phyloP scores from a whole-genome alignment of 1,140 invertebrate genomes.

The Caenorhabditis brenneri region DNA sequence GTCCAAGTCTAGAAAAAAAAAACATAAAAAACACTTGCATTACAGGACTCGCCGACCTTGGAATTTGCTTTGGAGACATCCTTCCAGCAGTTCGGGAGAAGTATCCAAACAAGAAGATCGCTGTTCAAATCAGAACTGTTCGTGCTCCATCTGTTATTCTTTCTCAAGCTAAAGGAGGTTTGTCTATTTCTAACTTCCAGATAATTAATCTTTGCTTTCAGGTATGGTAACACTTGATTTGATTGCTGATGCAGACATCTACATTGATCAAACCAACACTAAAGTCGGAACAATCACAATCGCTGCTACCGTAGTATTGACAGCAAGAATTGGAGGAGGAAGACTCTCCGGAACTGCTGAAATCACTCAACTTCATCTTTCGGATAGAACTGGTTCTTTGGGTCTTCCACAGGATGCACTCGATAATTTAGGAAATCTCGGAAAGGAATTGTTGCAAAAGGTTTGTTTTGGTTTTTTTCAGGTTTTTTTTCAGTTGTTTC shows the following conservation, averaged over 20 bases:
- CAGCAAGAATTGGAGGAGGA: slow-evolving; percentile 58
- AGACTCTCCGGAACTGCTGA: slow-evolving; percentile 58
- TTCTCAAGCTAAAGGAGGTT: slow-evolving; percentile 61
- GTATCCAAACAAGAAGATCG: slow-evolving; percentile 68
- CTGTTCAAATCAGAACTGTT: slow-evolving; percentile 61
- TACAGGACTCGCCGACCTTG: slow-evolving; percentile 62
- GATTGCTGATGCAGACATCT: slow-evolving; percentile 67
- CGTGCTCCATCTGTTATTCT: slow-evolving; percentile 66
- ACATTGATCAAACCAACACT: slow-evolving; percentile 68
- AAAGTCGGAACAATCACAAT: slow-evolving; percentile 63
- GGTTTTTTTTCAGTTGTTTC: too few relatives aligned
- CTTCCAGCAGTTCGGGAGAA: slow-evolving; percentile 68
- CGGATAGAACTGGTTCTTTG: slow-evolving; percentile 60
- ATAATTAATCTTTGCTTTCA: slow-evolving; percentile 11
- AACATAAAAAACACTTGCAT: too few relatives aligned
- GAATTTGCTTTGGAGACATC: slow-evolving; percentile 70
- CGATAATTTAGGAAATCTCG: slow-evolving; percentile 69
- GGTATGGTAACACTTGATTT: slow-evolving; percentile 63
- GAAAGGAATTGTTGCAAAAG: slow-evolving; percentile 69
- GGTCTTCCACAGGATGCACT: slow-evolving; percentile 70
- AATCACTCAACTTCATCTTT: slow-evolving; percentile 63
- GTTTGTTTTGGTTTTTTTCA: not conserved
- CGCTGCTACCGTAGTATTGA: slow-evolving; percentile 61
- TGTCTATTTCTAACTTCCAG: not conserved
- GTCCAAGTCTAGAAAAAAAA: too few relatives aligned